Base-by-base conservation (phyloP, 1,140 invertebrate species). In the Zaprionus capensis region DNA sequence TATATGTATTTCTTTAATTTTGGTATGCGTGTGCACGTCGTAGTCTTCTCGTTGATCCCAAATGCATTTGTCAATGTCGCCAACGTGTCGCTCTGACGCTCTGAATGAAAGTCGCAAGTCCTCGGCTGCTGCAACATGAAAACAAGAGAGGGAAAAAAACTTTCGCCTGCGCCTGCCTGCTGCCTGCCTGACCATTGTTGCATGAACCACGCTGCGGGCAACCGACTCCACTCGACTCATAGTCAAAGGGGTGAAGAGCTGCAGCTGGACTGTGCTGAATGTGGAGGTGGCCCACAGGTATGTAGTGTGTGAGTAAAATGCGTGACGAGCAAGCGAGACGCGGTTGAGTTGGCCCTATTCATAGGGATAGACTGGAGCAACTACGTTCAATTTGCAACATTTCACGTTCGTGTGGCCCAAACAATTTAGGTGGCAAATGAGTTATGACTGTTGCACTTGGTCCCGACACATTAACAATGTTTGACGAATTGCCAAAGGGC, bases 11-110 rank as follows among this genome's bases (percentile, higher is more conserved):
- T 51, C 20, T 24, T 64, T 65, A 38, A 69, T 69, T 75, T 71
- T 71, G 58, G 64, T 76, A 86, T 88, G 83, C 80, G 80, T 78
- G 76, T 71, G 77, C 83, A 86, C 80, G 83, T 86, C 70, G 34
- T 51, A 59, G 72, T 56, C 63, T 72, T 57, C 59, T 58, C 71
- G 80, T 76, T 71, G 77, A 80, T 86, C 77, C 77, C 80, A 76
- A 82, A 83, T 88, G 80, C 83, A 86, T 86, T 86, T 86, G 84
- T 86, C 83, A 86, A 80, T 88, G 83, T 86, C 83, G 80, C 49
- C 70, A 75, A 83, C 83, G 65, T 85, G 81, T 81, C 67, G 82
- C 73, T 78, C 69, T 78, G 65, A 67, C 75, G 63, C 53, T 49
- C 46, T 63, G 73, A 70, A 65, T 74, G 57, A 46, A 73, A 66